Conservation (phyloP, 2,888 invertebrate genomes). For the Drosophila ezoana region DNA sequence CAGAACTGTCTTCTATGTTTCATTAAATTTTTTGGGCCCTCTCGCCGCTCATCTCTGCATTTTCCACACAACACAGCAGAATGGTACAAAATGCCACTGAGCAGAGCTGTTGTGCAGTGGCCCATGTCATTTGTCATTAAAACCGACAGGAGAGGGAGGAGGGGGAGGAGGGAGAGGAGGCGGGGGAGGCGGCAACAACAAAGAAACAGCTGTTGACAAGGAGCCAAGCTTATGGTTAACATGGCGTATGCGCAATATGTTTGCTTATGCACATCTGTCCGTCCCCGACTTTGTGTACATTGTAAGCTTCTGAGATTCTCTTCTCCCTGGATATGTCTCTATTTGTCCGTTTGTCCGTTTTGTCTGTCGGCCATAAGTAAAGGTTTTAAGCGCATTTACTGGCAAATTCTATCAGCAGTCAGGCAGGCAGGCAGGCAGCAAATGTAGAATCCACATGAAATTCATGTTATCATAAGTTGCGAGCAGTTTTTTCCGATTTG, state of each 20-base stretch:
- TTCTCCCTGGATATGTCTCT: constrained; percentile 17
- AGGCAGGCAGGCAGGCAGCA: constrained; percentile 38
- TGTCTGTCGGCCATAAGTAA: constrained; percentile 68
- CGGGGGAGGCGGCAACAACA: constrained; percentile 25
- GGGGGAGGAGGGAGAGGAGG: not conserved
- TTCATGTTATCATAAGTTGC: constrained; percentile 33
- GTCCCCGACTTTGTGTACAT: constrained; percentile 27
- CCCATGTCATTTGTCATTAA: constrained; percentile 81
- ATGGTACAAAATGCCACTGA: constrained; percentile 18
- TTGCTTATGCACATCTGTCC: constrained; percentile 58
- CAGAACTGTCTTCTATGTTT: constrained; percentile 60
- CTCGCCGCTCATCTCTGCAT: constrained; percentile 47
- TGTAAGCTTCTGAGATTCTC: constrained; percentile 43
- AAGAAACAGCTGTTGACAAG: constrained; percentile 76
- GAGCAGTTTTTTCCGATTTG: constrained; percentile 29
- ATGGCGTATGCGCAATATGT: constrained; percentile 80
- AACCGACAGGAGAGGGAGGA: constrained; percentile 46
- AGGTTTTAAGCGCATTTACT: constrained; percentile 75
- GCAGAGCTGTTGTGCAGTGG: constrained; percentile 44
- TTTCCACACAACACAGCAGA: constrained; percentile 6
- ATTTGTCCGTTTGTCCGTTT: constrained; percentile 33
- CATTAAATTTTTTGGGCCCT: constrained; percentile 66
- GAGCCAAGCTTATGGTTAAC: constrained; percentile 79
- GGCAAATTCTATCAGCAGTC: constrained; percentile 42
- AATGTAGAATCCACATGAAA: constrained; percentile 16